Conservation (phyloP, 2,888 invertebrate genomes). For the Chloroclysta siterata region DNA sequence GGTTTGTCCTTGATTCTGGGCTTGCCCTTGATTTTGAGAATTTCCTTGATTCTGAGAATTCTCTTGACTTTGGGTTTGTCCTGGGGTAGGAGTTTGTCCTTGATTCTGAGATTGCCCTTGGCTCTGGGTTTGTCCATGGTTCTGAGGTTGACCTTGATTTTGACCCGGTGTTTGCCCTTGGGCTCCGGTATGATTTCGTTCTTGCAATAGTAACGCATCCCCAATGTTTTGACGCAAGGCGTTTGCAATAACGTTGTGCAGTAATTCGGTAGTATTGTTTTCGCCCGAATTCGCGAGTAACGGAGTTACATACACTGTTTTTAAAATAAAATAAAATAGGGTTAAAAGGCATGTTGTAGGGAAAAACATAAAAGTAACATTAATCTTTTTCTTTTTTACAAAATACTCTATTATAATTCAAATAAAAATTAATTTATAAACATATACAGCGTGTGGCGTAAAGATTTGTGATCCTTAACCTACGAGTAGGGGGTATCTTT, state of each 20-base stretch:
- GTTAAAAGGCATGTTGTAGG: background rate
- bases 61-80: conserved; percentile 30
- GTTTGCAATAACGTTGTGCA: conserved; percentile 25
- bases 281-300: conserved; percentile 8
- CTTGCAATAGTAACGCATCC: conserved; percentile 15
- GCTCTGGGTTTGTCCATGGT: conserved; percentile 27
- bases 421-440: background rate
- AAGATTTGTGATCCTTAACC: too few relatives aligned
- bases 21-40: conserved; percentile 22
- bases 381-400: background rate
- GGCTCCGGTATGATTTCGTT: conserved; percentile 16
- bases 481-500: too few relatives aligned
- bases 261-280: conserved; percentile 16
- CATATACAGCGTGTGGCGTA: too few relatives aligned
- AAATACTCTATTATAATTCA: background rate
- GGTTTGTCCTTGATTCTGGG: conserved; percentile 25
- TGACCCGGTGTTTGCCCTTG: conserved; percentile 18
- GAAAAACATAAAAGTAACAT: conserved; percentile 2
- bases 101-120: conserved; percentile 17
- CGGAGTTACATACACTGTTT: conserved; percentile 27
- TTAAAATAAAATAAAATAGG: conserved; percentile 14
- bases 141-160: conserved; percentile 21
- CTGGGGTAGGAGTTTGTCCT: conserved; percentile 21
- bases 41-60: conserved; percentile 24
- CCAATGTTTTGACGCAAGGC: conserved; percentile 28